Evolutionary conservation across 2,888 invertebrate genomes (phyloP), one percentile per base, ranked within the genome.

Genomic region (Exocentrus adspersus): DNA sequence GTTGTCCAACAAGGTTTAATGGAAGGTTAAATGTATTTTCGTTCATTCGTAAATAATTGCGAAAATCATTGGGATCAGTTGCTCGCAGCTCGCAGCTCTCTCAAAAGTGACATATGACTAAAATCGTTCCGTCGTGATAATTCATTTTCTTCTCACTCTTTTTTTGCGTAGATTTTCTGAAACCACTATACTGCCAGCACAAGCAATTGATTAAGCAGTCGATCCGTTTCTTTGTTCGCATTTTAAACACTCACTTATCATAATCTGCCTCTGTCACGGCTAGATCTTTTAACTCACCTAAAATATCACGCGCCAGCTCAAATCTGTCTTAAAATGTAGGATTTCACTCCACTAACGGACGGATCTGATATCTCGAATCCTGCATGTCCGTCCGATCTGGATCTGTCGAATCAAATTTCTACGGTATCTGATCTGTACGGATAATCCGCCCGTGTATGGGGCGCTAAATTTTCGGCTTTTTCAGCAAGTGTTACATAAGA

Each of bases 11-110:
- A 28, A 57, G 19, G 46, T 46, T 57, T 20, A 57, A 20, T 32
- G 48, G 16, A 46, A 17, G 20, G 9, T 30, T 46, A 57, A 57
- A 57, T 19, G 46, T 46, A 28, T 28, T 48, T 20, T 57, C 57
- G 32, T 48, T 37, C 57, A 46, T 57, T 30, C 57, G 46, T 32
- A 57, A 57, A 48, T 57, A 57, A 57, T 57, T 57, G 5, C 30
- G 24, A 45, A 43, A 57, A 43, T 57, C 57, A 45, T 57, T 45
- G 24, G 28, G 45, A 45, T 57, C 46, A 30, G 21, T 28, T 24
- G 28, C 10, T 28, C 45, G 28, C 24, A 57, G 43, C 30, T 57
- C 45, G 28, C 24, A 57, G 43, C 30, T 57, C 57, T 45, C 14
- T 43, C 30, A 57, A 45, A 28, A 57, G 45, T 43, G 43, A n/a